These are phyloP conservation scores for Sisor rabdophorus DNA, from an alignment of 2,113 vertebrate genomes.

Conservation along the genomic window DNA sequence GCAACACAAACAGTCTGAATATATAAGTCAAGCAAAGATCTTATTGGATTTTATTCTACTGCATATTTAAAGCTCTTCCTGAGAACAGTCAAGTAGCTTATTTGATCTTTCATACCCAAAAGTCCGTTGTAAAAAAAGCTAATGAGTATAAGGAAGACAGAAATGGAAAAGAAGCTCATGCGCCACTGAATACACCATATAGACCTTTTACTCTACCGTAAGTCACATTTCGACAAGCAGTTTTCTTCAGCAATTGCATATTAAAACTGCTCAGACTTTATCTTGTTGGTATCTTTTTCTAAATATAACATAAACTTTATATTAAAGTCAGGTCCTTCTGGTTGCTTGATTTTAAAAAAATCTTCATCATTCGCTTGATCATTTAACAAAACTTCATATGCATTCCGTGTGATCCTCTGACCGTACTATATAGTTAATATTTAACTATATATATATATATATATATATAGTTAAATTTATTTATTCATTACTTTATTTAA, in stretches of 20 bases:
- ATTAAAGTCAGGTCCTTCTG: too few species aligned
- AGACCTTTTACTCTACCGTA: constrained; percentile 56
- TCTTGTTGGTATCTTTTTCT: constrained; percentile 42
- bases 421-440: too few species aligned
- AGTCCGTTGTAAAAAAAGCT: constrained; percentile 56
- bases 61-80: constrained; percentile 57
- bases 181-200: constrained; percentile 48
- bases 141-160: too few species aligned
- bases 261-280: constrained; percentile 63
- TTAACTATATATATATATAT: too few species aligned
- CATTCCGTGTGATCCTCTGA: background rate
- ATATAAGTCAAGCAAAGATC: constrained; percentile 55
- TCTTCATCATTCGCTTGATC: background rate
- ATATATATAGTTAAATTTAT: too few species aligned
- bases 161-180: constrained; percentile 16
- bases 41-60: constrained; percentile 51
- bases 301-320: background rate
- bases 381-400: background rate
- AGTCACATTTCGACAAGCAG: constrained; percentile 68
- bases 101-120: constrained; percentile 63
- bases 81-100: constrained; percentile 57
- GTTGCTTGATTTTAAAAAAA: too few species aligned
- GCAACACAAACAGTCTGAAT: constrained; percentile 41
- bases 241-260: constrained; percentile 63
- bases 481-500: constrained; percentile 20